Evolutionary conservation across 1,140 invertebrate genomes (phyloP).

Genomic region (Pinna nobilis): DNA sequence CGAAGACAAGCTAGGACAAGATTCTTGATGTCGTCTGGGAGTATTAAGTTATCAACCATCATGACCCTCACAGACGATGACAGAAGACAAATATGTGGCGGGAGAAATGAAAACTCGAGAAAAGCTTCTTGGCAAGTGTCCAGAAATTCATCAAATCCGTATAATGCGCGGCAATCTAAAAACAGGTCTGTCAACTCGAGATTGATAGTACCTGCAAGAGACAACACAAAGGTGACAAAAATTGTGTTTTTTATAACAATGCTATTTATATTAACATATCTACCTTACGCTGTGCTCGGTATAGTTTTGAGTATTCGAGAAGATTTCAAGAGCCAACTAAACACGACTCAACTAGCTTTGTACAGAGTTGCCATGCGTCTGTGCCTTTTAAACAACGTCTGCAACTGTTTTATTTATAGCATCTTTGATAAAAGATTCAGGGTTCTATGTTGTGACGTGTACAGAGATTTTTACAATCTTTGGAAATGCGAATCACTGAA

Average conservation of each 20-base stretch:
- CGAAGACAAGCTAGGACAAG: background rate
- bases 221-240: background rate
- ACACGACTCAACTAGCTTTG: background rate
- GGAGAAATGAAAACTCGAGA: background rate
- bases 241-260: constrained; percentile 1
- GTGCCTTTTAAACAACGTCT: background rate
- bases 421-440: constrained; percentile 8
- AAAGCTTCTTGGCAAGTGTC: background rate
- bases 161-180: background rate
- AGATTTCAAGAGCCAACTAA: constrained; percentile 5
- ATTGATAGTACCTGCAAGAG: too few species aligned
- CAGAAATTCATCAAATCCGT: background rate
- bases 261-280: background rate
- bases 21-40: background rate
- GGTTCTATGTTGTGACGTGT: background rate
- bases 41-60: too few species aligned
- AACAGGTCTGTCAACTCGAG: too few species aligned
- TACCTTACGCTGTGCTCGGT: background rate
- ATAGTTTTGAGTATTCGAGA: constrained; percentile 11
- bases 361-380: constrained; percentile 6
- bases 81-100: background rate
- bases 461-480: background rate
- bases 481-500: too few species aligned
- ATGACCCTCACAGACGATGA: background rate
- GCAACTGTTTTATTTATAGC: constrained; percentile 13